Base-by-base conservation (phyloP, 2,888 invertebrate species). In the Diarsia mendica region DNA sequence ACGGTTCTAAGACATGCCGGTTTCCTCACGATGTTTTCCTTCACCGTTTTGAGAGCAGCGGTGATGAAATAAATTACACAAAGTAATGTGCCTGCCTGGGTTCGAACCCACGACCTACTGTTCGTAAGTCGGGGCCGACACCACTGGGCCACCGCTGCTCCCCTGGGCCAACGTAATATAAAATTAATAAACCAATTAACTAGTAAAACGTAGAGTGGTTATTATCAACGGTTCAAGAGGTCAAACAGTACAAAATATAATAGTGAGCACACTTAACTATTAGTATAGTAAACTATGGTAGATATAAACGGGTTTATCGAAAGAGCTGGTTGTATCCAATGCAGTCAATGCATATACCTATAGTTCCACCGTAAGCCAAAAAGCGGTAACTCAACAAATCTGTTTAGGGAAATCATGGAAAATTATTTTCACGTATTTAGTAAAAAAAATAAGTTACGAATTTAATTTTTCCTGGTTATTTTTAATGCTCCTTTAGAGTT, bases 301-400 rank as follows among this genome's bases (percentile, higher is more conserved):
- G 39, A 51, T 58, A 78, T 13, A 83, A 79, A 79, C 79, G 44
- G 53, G 79, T 79, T 83, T 53, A 18, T 79, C 53, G 39, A 61
- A 49, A 65, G 61, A 63, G 79, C 83, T 18, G 51, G 48, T 55
- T 65, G 71, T 60, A 53, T 66, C 28, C 72, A 79, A 79, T 79
- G 84, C 80, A 79, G 80, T 18, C 58, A 33, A 70, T 70, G 49
- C 60, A 11, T 46, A 11, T 46, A 18, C 33, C 28, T 18, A 11
- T 8, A 48, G 28, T 18, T 9, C 60, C 55, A 15, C 58, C 28
- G 28, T 18, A 18, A 33, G 9, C 9, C 18, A 33, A 60, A 60
- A 18, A 18, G 28, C 1, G 4, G 60, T 60, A 60, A 60, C 28
- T 28, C 60, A 18, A 15, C 5, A 55, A 55, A 55, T 55, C 55